These are phyloP conservation scores for Metellina segmentata DNA, from an alignment of 2,888 invertebrate species.

Conservation along the genomic window DNA sequence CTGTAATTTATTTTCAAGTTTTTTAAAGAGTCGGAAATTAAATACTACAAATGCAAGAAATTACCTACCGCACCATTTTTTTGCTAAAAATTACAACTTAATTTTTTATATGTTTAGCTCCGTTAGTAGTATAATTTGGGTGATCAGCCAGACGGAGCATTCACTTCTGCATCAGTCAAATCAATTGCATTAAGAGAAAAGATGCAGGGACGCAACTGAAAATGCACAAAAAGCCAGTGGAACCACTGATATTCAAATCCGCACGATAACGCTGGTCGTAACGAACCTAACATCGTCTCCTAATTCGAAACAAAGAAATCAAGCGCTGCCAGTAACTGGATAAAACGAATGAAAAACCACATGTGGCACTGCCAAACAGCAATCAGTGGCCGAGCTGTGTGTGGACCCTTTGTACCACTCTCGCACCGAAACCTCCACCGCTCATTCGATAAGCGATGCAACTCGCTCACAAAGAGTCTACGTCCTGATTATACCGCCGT, in stretches of 20 bases:
- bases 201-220: neutral
- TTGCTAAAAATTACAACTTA: too few species aligned
- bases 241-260: conserved; percentile 20
- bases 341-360: neutral
- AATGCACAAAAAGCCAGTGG: neutral
- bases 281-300: conserved; percentile 3
- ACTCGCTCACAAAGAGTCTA: conserved; percentile 49
- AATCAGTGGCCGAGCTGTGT: neutral
- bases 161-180: neutral
- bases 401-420: conserved; percentile 6
- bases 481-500: conserved; percentile 58
- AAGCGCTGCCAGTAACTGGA: neutral
- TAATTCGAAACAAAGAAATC: neutral
- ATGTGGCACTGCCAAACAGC: neutral
- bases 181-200: neutral
- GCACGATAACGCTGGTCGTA: neutral
- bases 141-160: neutral
- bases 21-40: neutral
- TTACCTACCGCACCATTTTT: neutral
- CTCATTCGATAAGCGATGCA: conserved; percentile 62
- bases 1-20: neutral
- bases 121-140: neutral
- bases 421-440: neutral
- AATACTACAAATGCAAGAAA: neutral
- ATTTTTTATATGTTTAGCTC: neutral